phyloP scores from a whole-genome alignment of 2,797 vertebrate species.

The Eulemur mongoz region DNA sequence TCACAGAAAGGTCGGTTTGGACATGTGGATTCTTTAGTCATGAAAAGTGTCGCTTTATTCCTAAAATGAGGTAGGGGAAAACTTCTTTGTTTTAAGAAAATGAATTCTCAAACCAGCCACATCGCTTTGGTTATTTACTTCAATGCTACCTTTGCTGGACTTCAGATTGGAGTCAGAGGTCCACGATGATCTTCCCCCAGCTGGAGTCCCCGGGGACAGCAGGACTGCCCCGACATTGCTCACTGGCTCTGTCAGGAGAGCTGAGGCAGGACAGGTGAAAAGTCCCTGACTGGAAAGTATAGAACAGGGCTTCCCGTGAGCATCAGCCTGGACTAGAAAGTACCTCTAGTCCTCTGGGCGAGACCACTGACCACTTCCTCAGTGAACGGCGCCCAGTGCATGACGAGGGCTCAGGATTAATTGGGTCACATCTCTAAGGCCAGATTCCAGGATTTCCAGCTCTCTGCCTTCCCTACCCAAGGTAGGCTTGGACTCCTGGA shows the following conservation, averaged over 20 bases:
- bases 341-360: neutral
- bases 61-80: neutral
- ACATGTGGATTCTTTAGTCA: neutral
- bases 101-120: neutral
- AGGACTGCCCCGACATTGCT: rapidly evolving
- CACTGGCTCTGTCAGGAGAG: neutral
- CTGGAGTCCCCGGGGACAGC: neutral
- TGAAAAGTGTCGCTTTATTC: neutral
- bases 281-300: neutral
- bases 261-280: neutral
- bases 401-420: neutral
- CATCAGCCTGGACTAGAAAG: neutral
- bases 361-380: neutral
- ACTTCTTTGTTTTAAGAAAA: neutral
- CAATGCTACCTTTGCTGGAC: too few species aligned
- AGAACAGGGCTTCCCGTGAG: neutral
- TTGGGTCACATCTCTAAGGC: neutral
- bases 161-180: neutral
- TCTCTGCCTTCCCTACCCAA: neutral
- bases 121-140: neutral
- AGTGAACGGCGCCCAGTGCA: rapidly evolving
- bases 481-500: neutral
- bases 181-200: rapidly evolving
- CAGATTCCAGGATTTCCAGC: neutral
- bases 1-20: neutral